Base-by-base conservation (phyloP, 2,113 vertebrate genomes). In the Solea solea region DNA sequence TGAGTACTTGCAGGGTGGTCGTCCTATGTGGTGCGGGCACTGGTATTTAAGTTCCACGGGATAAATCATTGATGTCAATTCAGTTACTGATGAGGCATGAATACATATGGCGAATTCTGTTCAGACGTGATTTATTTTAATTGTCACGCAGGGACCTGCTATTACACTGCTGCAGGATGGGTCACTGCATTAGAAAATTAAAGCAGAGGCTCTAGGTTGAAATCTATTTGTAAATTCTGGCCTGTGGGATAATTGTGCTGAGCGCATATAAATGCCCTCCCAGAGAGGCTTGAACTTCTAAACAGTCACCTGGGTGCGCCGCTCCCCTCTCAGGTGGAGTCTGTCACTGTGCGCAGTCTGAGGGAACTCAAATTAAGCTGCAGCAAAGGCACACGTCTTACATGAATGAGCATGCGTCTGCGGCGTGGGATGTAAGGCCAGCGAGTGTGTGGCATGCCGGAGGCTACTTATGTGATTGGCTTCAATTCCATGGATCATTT, bases 51-150 rank as follows among this genome's bases (percentile, higher is more conserved):
- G 86, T 95, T 94, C 78, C 88, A 90, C 86, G 70, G 93, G 94
- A 95, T 95, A 91, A 92, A 88, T 95, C 92, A 90, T 92, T 93
- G 91, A 92, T 94, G 91, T 95, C 93, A 94, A 93, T 95, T 94
- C 95, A 59, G 90, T 93, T 94, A 93, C 94, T 94, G 95, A 95
- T 95, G 95, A 96, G 93, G 95, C 95, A 94, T 96, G 94, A 95
- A 95, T 94, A 89, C 90, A 92, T 94, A 95, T 90, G 90, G 93
- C 81, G 86, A 92, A 89, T 94, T 95, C 90, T 93, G 92, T 92
- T 94, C 91, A 91, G 89, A 93, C 88, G 91, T 95, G 95, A 97
- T 97, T 96, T 94, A 95, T 96, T 95, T 95, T 95, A 96, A 96
- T 97, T 96, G 95, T 95, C 95, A 95, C 93, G 92, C 81, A 90